phyloP scores from a whole-genome alignment of 1,140 invertebrate species.

The Zaprionus capensis region DNA sequence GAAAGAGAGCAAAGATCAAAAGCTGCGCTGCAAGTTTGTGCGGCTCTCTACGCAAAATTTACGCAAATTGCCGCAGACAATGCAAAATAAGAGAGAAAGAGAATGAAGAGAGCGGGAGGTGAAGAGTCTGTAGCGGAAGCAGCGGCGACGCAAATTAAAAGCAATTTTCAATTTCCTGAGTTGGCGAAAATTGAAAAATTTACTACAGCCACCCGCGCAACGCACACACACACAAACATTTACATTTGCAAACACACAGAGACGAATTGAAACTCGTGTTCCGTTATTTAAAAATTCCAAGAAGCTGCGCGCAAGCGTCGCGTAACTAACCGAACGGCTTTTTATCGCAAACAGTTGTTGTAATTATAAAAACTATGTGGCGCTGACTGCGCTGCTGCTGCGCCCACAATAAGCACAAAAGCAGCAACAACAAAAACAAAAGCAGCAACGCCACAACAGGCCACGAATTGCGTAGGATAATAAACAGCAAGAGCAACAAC shows the following conservation, averaged over 20 bases:
- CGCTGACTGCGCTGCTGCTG: constrained; percentile 15
- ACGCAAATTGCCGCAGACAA: constrained; percentile 51
- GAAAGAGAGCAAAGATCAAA: constrained; percentile 57
- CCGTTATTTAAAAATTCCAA: constrained; percentile 64
- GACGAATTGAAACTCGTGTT: constrained; percentile 35
- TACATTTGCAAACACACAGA: background rate
- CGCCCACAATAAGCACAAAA: constrained; percentile 10
- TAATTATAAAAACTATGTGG: constrained; percentile 45
- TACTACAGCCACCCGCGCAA: constrained; percentile 29
- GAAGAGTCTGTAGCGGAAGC: constrained; percentile 54
- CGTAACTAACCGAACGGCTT: constrained; percentile 39
- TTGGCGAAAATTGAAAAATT: constrained; percentile 73
- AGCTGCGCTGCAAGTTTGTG: constrained; percentile 52
- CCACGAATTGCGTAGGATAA: constrained; percentile 57
- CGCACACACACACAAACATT: constrained; percentile 10
- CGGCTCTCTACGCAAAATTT: constrained; percentile 44
- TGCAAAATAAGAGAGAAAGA: constrained; percentile 19
- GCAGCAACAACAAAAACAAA: constrained; percentile 17
- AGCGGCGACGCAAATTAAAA: constrained; percentile 72
- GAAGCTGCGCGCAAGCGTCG: constrained; percentile 25
- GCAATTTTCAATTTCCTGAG: constrained; percentile 81
- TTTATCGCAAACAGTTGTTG: constrained; percentile 40
- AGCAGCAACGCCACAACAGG: constrained; percentile 19
- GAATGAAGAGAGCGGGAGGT: constrained; percentile 5
- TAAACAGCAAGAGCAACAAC: constrained; percentile 42